phyloP scores from a whole-genome alignment of 1,140 invertebrate genomes.

The Eubasilissa regina region DNA sequence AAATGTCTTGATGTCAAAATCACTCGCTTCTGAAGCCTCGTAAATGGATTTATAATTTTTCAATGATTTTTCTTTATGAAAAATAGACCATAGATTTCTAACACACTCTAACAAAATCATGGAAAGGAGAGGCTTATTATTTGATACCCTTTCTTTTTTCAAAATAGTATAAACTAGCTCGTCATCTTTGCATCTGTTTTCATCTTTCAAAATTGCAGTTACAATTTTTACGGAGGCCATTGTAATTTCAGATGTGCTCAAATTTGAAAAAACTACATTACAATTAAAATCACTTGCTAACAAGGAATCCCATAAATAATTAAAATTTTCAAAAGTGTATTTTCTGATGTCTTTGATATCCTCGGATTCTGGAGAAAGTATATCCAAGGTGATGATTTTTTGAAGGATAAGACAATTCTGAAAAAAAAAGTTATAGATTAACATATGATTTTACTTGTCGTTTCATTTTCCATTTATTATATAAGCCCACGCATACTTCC shows the following conservation, averaged over 20 bases:
- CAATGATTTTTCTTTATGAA: constrained; percentile 36
- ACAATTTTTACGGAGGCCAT: constrained; percentile 43
- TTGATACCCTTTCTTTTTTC: constrained; percentile 36
- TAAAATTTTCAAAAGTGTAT: constrained; percentile 45
- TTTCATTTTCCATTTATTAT: neutral
- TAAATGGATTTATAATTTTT: constrained; percentile 51
- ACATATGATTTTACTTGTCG: too few species aligned
- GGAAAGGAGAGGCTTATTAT: constrained; percentile 46
- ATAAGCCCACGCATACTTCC: neutral
- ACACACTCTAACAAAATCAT: constrained; percentile 39
- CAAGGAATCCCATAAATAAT: constrained; percentile 26
- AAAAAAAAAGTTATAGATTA: constrained; percentile 50
- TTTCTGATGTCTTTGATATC: constrained; percentile 15
- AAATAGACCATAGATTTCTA: constrained; percentile 44
- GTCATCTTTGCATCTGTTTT: constrained; percentile 15
- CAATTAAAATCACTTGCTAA: constrained; percentile 42
- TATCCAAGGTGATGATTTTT: constrained; percentile 41
- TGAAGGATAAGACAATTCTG: constrained; percentile 53
- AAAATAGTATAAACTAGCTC: constrained; percentile 14
- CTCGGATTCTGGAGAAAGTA: constrained; percentile 1
- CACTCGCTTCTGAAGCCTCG: constrained; percentile 35
- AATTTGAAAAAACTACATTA: constrained; percentile 42
- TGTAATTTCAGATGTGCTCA: constrained; percentile 36
- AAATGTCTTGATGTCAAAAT: constrained; percentile 50
- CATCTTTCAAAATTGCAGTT: constrained; percentile 7